Evolutionary conservation across 2,113 vertebrate species (phyloP).

Genomic region (Sander lucioperca): DNA sequence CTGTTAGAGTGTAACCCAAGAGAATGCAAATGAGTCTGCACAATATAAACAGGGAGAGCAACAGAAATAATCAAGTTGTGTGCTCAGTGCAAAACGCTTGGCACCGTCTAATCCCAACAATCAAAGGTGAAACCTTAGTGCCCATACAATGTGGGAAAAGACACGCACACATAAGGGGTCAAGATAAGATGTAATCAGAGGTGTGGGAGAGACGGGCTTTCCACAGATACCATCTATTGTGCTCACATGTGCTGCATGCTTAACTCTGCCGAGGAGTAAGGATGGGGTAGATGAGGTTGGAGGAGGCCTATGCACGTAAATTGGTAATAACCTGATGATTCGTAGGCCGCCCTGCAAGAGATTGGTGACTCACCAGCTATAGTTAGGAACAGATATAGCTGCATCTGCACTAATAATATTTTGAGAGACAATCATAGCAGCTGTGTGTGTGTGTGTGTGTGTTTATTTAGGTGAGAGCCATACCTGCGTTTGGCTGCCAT

Average conservation of each 20-base stretch:
- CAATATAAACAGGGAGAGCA: conserved; percentile 16
- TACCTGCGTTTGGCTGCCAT: conserved; percentile 90
- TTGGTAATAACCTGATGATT: conserved; percentile 42
- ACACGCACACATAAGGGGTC: not conserved
- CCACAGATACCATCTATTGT: conserved; percentile 66
- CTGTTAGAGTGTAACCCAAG: conserved; percentile 11
- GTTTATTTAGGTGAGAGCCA: not conserved
- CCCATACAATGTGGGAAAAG: not conserved
- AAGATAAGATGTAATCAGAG: conserved; percentile 33
- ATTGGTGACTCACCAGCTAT: conserved; percentile 47
- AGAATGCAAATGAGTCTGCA: conserved; percentile 46
- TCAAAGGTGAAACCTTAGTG: conserved; percentile 38
- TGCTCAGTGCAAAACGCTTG: conserved; percentile 33
- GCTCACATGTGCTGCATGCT: conserved; percentile 36
- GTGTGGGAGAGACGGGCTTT: conserved; percentile 40
- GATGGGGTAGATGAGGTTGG: conserved; percentile 5
- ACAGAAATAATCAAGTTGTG: conserved; percentile 49
- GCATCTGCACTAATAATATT: conserved; percentile 25
- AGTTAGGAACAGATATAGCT: conserved; percentile 31
- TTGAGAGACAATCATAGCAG: conserved; percentile 1
- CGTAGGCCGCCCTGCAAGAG: not conserved
- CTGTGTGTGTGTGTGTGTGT: not conserved
- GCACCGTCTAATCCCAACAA: conserved; percentile 30
- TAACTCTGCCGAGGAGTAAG: conserved; percentile 12
- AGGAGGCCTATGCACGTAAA: conserved; percentile 7